Evolutionary conservation across 1,140 invertebrate genomes (phyloP).

Genomic region (Drosophila murphyi): DNA sequence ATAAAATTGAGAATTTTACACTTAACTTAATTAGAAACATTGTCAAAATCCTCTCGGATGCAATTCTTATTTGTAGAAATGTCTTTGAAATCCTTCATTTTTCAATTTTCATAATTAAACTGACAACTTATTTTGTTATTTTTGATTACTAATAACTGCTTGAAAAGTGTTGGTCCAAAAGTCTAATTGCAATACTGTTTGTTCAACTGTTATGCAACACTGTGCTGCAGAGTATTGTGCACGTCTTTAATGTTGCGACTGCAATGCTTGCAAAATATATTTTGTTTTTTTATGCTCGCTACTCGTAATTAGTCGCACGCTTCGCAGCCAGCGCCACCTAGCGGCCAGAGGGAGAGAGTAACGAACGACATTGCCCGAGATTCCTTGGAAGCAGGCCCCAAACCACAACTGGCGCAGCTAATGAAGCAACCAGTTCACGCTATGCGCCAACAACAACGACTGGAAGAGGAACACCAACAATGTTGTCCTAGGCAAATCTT

Average conservation of each 20-base stretch:
- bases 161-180: too few species aligned
- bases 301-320: slow-evolving; percentile 69
- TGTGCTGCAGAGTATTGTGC: background rate
- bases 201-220: background rate
- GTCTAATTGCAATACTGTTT: background rate
- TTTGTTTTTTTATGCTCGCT: slow-evolving; percentile 24
- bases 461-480: slow-evolving; percentile 10
- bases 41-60: too few species aligned
- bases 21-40: too few species aligned
- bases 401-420: slow-evolving; percentile 36
- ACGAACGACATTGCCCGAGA: slow-evolving; percentile 81
- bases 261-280: too few species aligned
- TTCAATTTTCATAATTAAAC: too few species aligned
- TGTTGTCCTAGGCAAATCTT: slow-evolving; percentile 40
- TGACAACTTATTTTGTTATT: too few species aligned
- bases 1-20: too few species aligned
- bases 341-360: slow-evolving; percentile 65
- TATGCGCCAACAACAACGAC: slow-evolving; percentile 23
- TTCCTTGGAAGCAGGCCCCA: slow-evolving; percentile 47
- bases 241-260: background rate
- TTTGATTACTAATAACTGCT: too few species aligned
- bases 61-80: too few species aligned
- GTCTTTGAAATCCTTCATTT: too few species aligned
- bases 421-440: slow-evolving; percentile 54
- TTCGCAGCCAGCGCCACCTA: slow-evolving; percentile 66